Conservation (phyloP, 2,888 invertebrate species). For the Thelaira solivaga region DNA sequence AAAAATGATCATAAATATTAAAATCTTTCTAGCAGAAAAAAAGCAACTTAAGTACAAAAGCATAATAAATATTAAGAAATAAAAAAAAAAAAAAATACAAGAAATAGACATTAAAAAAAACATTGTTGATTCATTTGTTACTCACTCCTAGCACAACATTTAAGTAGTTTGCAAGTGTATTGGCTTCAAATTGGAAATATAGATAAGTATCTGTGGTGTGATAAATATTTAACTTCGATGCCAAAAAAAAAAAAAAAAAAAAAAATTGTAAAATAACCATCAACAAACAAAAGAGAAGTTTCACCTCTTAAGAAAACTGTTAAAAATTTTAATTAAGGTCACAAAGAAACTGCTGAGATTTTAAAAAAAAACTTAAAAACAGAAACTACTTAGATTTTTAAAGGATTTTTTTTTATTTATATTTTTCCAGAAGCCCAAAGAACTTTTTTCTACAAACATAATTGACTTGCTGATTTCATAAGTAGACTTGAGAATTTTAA, state of each 20-base stretch:
- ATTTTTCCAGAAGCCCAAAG: too few relatives aligned
- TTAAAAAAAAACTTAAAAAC: too few relatives aligned
- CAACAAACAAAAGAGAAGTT: not conserved
- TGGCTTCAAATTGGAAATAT: not conserved
- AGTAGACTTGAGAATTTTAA: too few relatives aligned
- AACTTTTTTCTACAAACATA: too few relatives aligned
- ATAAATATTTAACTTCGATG: constrained; percentile 6
- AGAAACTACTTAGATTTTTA: too few relatives aligned
- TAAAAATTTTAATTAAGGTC: too few relatives aligned
- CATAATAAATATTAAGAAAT: constrained; percentile 41
- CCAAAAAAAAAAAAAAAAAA: constrained; percentile 3
- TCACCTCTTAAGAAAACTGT: not conserved
- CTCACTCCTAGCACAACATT: too few relatives aligned
- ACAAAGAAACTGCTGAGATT: too few relatives aligned
- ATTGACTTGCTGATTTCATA: too few relatives aligned
- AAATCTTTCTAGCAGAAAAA: not conserved
- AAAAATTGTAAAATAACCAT: too few relatives aligned
- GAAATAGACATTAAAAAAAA: not conserved
- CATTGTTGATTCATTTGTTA: not conserved
- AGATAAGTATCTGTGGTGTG: constrained; percentile 9
- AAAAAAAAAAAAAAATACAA: not conserved
- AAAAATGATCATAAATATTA: constrained; percentile 57
- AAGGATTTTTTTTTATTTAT: too few relatives aligned
- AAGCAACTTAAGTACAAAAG: not conserved
- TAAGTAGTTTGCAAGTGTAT: not conserved